Base-by-base conservation (phyloP, 2,888 invertebrate genomes). In the Volucella bombylans region DNA sequence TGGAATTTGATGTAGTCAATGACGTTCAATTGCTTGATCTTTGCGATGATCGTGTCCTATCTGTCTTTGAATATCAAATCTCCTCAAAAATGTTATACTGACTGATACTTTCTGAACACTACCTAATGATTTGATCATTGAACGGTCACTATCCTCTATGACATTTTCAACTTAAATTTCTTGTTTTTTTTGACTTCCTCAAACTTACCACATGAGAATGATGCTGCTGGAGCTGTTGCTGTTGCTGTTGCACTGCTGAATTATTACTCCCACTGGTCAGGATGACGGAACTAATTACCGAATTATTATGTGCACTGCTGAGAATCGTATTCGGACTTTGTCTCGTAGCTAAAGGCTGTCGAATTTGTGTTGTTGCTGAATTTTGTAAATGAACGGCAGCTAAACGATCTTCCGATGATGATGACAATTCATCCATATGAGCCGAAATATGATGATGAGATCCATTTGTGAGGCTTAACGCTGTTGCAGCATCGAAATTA, bases 241-340 rank as follows among this genome's bases (percentile, higher is more conserved):
- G 81, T 4, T 82, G 82, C 1, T 78, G 73, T 18, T 67, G 69
- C 49, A 74, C 59, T 43, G 65, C 47, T 61, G 31, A 65, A 65
- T 68, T 83, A 65, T 57, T 31, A 31, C 31, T 83, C 49, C 69
- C 62, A 78, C 64, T 78, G 45, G 23, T 80, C 41, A 85, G 67
- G 38, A 85, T 81, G 11, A 85, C 85, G 23, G 80, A 76, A 76
- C 71, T 85, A 15, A 71, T 71, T 11, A 80, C 76, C 39, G 85
- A 72, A 68, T 62, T 71, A 43, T 57, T 72, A 39, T 76, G 82
- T 52, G 82, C 45, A 69, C 78, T 86, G 43, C 64, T 82, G 31
- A 96, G 93, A 92, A 95, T 95, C 89, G 96, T 95, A 93, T 97
- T 96, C 87, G 96, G 95, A 87, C 94, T 94, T 55, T 95, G 93